These are phyloP conservation scores for Fukomys damarensis DNA, from an alignment of 2,113 vertebrate genomes.

Conservation along the genomic window DNA sequence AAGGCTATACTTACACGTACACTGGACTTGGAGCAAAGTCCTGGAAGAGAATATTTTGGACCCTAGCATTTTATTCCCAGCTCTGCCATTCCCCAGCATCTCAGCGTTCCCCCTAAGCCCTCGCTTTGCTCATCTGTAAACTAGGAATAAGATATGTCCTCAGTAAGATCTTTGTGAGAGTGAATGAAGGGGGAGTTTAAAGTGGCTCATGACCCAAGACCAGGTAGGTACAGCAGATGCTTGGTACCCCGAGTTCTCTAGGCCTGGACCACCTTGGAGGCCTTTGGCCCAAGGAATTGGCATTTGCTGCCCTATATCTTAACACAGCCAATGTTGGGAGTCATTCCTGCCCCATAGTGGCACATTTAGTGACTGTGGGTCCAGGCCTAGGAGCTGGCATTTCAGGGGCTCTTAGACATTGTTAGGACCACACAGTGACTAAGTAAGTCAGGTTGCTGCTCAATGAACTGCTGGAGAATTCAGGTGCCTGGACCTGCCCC, in stretches of 20 bases:
- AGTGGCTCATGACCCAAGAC: background rate
- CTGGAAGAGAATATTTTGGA: background rate
- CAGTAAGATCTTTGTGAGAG: background rate
- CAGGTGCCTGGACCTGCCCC: background rate
- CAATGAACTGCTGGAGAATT: background rate
- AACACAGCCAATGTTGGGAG: background rate
- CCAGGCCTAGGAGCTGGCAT: background rate
- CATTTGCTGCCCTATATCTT: background rate
- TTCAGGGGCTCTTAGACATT: background rate
- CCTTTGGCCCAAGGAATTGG: background rate
- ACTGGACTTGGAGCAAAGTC: background rate
- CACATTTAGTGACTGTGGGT: background rate
- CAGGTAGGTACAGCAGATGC: background rate
- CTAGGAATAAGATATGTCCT: background rate
- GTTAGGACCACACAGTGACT: background rate
- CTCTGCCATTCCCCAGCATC: background rate
- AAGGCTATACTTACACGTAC: background rate
- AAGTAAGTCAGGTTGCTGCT: background rate
- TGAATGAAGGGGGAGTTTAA: background rate
- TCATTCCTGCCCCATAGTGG: background rate
- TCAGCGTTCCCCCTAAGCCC: background rate
- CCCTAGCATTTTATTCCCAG: background rate
- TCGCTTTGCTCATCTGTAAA: background rate
- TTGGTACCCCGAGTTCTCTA: background rate
- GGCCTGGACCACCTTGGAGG: background rate